These are phyloP conservation scores for Drepana arcuata DNA, from an alignment of 1,140 invertebrate genomes.

Conservation along the genomic window DNA sequence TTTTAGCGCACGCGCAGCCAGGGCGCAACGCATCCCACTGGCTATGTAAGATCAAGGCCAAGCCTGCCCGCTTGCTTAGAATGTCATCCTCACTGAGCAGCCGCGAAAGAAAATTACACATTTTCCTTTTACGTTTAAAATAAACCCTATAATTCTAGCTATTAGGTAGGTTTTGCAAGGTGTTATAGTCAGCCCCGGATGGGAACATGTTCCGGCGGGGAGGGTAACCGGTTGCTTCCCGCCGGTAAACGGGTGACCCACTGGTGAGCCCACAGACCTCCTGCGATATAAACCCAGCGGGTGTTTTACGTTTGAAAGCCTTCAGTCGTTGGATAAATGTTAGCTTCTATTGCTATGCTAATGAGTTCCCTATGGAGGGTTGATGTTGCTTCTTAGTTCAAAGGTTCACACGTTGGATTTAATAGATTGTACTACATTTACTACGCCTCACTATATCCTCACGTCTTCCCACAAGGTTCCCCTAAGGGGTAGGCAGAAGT, in stretches of 20 bases:
- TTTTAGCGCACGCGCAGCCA: slow-evolving; percentile 45
- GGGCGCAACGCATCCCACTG: slow-evolving; percentile 61
- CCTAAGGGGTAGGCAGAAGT: too few relatives aligned
- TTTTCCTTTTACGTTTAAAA: slow-evolving; percentile 3
- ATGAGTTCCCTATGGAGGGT: too few relatives aligned
- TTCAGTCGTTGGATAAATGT: too few relatives aligned
- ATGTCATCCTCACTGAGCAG: slow-evolving; percentile 41
- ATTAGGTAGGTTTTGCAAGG: too few relatives aligned
- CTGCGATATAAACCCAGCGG: slow-evolving; percentile 57
- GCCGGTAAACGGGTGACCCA: slow-evolving; percentile 63
- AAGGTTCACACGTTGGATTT: too few relatives aligned
- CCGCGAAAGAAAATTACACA: slow-evolving; percentile 29
- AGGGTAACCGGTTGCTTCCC: slow-evolving; percentile 47
- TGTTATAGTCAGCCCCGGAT: slow-evolving; percentile 57
- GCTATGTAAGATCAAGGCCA: slow-evolving; percentile 65
- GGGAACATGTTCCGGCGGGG: slow-evolving; percentile 28
- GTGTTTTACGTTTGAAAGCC: too few relatives aligned
- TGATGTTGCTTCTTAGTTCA: too few relatives aligned
- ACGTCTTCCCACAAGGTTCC: too few relatives aligned
- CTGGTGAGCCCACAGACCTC: slow-evolving; percentile 67
- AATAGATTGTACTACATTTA: too few relatives aligned
- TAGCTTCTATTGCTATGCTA: too few relatives aligned
- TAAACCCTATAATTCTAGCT: slow-evolving; percentile 28
- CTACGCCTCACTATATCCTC: too few relatives aligned
- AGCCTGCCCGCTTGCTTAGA: slow-evolving; percentile 32